Evolutionary conservation across 1,140 invertebrate species (phyloP), one percentile per base, ranked within the genome.

Genomic region (Calephelis virginiensis): DNA sequence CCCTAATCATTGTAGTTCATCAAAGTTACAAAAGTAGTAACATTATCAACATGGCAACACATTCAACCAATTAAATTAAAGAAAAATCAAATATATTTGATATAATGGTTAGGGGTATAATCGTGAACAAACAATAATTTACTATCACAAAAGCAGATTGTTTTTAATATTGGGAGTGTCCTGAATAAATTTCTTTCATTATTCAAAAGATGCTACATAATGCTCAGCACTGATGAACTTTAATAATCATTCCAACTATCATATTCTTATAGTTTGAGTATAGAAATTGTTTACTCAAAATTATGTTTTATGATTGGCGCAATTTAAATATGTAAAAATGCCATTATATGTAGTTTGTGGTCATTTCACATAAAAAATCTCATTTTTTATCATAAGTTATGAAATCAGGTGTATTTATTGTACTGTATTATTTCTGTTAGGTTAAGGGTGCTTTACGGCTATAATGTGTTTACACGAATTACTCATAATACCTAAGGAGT

Each of bases 321-420:
- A 53, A 53, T 56, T 37, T 56, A 56, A 56, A 56, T 12, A 28
- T 56, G 28, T 28, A 56, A 56, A 28, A 56, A 56, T 56, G 17
- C 53, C 17, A 56, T 56, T 56, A 37, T 56, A 8, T 56, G 53
- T 56, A 56, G 53, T 56, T 56, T 56, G 53, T 56, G 53, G 53
- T 56, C 53, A 56, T 56, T 49, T 56, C 53, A 56, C 53, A 13
- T 28, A 56, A 62, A 63, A 63, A 68, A 72, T 74, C 74, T 74
- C 74, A 76, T 76, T 73, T 72, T 73, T 73, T 71, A 71, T 71
- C 59, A 71, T 69, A 69, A 68, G 68, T 74, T 71, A 53, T 63
- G 48, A 72, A 73, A 68, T 70, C 53, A 68, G 69, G 63, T 73
- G 70, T 80, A 81, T 81, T 80, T 83, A 78, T 80, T 81, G 71